Base-by-base conservation (phyloP, 2,888 invertebrate genomes). In the Epistrophe eligans region DNA sequence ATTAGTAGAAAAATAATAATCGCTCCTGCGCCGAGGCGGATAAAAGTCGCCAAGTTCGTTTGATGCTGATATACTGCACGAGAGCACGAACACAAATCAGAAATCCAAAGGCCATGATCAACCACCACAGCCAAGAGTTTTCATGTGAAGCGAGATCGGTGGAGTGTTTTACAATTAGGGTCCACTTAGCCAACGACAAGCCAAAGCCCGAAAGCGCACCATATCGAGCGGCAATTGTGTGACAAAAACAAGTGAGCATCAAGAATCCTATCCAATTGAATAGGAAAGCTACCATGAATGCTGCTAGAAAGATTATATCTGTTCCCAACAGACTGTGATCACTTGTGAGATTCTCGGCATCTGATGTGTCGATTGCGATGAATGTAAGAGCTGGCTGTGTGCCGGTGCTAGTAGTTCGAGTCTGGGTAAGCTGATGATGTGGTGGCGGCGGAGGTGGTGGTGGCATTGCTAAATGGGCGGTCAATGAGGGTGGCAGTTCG, bases 251-350 rank as follows among this genome's bases (percentile, higher is more conserved):
- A 95, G 98, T 97, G 89, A 98, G 94, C 91, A 98, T 94, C 89
- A 98, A 94, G 93, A 98, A 98, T 15, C 98, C 98, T 91, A 98
- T 92, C 98, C 98, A 98, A 94, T 98, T 98, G 94, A 98, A 98
- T 66, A 98, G 95, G 94, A 98, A 98, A 90, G 98, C 97, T 92
- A 98, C 98, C 97, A 98, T 95, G 93, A 98, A 98, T 52, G 98
- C 97, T 87, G 97, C 97, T 89, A 98, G 95, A 93, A 98, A 98
- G 96, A 98, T 98, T 90, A 98, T 96, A 92, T 98, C 98, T 40
- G 98, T 98, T 88, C 98, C 98, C 66, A 98, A 95, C 80, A 98
- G 94, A 90, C 96, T 96, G 91, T 96, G 96, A 91, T 97, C 97
- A 10, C 95, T 95, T 91, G 97, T 96, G 70, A 95, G 94, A 89